These are phyloP conservation scores for Amphiprion clarkii DNA, from an alignment of 2,797 vertebrate species.

Conservation along the genomic window DNA sequence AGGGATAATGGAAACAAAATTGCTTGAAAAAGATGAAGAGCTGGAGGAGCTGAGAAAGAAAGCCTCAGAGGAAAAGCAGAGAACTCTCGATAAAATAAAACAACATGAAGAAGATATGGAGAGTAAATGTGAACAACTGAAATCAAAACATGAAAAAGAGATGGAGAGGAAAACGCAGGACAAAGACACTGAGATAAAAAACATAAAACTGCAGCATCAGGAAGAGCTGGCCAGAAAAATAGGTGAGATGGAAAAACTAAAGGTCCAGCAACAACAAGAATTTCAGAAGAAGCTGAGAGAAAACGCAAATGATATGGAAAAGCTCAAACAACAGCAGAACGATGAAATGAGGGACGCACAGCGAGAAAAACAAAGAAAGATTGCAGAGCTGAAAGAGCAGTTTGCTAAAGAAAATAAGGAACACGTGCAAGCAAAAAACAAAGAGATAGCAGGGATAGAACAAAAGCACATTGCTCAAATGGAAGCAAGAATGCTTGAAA, in stretches of 20 bases:
- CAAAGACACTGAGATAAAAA: constrained; percentile 47
- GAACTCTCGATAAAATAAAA: constrained; percentile 22
- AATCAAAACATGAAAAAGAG: constrained; percentile 40
- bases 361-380: constrained; percentile 33
- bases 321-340: constrained; percentile 23
- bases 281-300: constrained; percentile 49
- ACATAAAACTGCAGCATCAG: constrained; percentile 47
- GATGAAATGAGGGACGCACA: constrained; percentile 17
- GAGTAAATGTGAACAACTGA: constrained; percentile 42
- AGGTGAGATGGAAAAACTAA: constrained; percentile 42
- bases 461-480: background rate
- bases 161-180: constrained; percentile 39
- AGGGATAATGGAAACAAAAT: constrained; percentile 51
- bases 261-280: constrained; percentile 52
- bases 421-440: constrained; percentile 34
- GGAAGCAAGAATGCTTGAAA: constrained; percentile 26
- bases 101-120: constrained; percentile 55
- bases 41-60: constrained; percentile 34
- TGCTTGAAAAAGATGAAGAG: constrained; percentile 62
- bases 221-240: constrained; percentile 54
- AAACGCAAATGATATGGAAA: constrained; percentile 32
- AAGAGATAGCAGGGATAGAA: constrained; percentile 39
- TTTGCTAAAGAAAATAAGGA: constrained; percentile 41
- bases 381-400: constrained; percentile 33
- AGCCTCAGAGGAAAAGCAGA: constrained; percentile 57